phyloP scores from a whole-genome alignment of 2,888 invertebrate species.

The Philonicus albiceps region DNA sequence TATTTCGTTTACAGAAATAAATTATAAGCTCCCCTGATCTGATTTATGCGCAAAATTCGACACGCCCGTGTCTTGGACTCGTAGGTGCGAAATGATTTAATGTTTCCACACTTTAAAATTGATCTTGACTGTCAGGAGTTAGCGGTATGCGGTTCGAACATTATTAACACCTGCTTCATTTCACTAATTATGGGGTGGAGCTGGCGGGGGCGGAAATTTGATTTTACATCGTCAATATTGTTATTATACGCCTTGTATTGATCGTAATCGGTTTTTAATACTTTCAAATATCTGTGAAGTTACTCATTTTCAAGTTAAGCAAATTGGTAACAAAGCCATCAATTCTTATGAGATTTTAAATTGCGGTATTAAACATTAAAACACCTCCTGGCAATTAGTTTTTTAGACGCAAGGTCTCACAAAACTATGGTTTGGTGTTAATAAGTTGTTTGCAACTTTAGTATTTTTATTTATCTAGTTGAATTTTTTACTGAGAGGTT shows the following conservation, averaged over 20 bases:
- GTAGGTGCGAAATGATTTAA: neutral
- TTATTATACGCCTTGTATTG: neutral
- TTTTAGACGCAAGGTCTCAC: neutral
- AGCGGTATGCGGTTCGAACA: neutral
- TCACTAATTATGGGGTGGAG: neutral
- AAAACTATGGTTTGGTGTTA: neutral
- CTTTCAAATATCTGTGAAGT: neutral
- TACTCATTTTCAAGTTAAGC: neutral
- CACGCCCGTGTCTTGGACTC: no score
- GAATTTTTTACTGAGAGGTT: no score
- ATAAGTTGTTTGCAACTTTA: neutral
- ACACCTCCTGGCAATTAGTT: neutral
- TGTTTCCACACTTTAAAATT: neutral
- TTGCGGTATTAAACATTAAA: neutral
- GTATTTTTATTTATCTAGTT: neutral
- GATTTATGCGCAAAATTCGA: neutral
- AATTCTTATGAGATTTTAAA: neutral
- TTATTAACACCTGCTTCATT: neutral
- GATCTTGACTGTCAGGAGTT: neutral
- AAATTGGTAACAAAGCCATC: neutral
- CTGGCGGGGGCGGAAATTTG: neutral
- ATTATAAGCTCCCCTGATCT: neutral
- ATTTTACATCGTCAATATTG: neutral
- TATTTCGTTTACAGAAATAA: neutral
- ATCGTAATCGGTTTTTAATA: neutral